phyloP scores from a whole-genome alignment of 1,140 invertebrate genomes.

The Eubasilissa regina region DNA sequence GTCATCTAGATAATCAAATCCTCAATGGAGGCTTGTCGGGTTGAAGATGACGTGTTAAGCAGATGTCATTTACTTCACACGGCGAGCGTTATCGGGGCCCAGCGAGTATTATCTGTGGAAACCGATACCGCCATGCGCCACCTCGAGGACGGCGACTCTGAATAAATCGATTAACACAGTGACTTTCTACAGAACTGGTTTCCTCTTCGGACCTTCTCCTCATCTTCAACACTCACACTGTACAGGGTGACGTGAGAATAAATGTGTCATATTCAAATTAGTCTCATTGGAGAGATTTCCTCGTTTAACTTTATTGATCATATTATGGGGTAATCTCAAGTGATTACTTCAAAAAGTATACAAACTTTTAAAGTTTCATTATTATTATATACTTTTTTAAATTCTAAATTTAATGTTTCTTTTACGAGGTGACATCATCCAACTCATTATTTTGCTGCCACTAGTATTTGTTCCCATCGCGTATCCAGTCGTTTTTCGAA shows the following conservation, averaged over 20 bases:
- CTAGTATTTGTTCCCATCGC: too few relatives aligned
- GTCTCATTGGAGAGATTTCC: too few relatives aligned
- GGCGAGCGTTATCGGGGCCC: not conserved
- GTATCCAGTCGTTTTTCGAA: too few relatives aligned
- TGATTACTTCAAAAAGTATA: too few relatives aligned
- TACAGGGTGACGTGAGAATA: slow-evolving; percentile 26
- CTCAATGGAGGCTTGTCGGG: not conserved
- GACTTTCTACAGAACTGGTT: slow-evolving; percentile 44
- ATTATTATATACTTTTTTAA: too few relatives aligned
- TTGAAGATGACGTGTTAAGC: slow-evolving; percentile 20
- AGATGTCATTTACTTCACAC: slow-evolving; percentile 33
- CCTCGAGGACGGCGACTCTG: slow-evolving; percentile 34
- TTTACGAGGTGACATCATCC: too few relatives aligned
- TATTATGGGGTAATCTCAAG: too few relatives aligned
- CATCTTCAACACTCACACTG: slow-evolving; percentile 16
- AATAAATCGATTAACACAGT: slow-evolving; percentile 43
- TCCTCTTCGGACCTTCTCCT: slow-evolving; percentile 27
- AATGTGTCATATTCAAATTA: too few relatives aligned
- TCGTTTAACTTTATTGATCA: too few relatives aligned
- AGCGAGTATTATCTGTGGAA: not conserved
- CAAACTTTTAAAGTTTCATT: too few relatives aligned
- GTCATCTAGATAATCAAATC: slow-evolving; percentile 1
- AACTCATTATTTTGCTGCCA: too few relatives aligned
- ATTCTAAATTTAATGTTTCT: too few relatives aligned
- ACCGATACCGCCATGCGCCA: slow-evolving; percentile 26